Evolutionary conservation across 2,113 vertebrate genomes (phyloP).

Genomic region (Tor tambroides): DNA sequence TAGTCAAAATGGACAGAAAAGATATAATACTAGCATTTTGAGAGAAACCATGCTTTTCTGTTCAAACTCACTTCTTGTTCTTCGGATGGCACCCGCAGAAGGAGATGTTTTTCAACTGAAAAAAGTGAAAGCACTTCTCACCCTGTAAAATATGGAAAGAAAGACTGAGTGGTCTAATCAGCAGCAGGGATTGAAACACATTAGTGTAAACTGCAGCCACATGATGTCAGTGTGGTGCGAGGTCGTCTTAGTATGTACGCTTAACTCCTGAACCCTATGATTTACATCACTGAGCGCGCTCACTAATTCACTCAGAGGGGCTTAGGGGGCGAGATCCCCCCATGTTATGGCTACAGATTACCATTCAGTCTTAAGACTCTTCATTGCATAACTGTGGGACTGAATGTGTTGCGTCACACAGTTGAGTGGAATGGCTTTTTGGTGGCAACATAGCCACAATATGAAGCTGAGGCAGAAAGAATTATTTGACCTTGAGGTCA

Average conservation of each 20-base stretch:
- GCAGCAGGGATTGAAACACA: background rate
- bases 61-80: conserved; percentile 85
- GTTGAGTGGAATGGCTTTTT: background rate
- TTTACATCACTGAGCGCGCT: background rate
- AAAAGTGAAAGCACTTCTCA: conserved; percentile 92
- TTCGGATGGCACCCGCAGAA: conserved; percentile 95
- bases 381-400: conserved; percentile 22
- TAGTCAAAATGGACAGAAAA: background rate
- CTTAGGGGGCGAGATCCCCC: background rate
- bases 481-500: too few species aligned
- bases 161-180: conserved; percentile 30
- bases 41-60: background rate
- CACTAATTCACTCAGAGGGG: background rate
- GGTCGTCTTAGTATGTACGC: background rate
- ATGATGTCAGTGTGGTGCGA: background rate
- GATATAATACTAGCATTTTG: background rate
- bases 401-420: background rate
- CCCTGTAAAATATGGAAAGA: conserved; percentile 72
- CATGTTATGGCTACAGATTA: background rate
- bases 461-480: background rate
- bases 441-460: too few species aligned
- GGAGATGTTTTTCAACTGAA: conserved; percentile 97
- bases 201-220: background rate
- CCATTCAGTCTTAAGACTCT: conserved; percentile 10
- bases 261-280: background rate